Evolutionary conservation across 2,888 invertebrate genomes (phyloP), one percentile per base, ranked within the genome.

Genomic region (Gerosis bhagava): DNA sequence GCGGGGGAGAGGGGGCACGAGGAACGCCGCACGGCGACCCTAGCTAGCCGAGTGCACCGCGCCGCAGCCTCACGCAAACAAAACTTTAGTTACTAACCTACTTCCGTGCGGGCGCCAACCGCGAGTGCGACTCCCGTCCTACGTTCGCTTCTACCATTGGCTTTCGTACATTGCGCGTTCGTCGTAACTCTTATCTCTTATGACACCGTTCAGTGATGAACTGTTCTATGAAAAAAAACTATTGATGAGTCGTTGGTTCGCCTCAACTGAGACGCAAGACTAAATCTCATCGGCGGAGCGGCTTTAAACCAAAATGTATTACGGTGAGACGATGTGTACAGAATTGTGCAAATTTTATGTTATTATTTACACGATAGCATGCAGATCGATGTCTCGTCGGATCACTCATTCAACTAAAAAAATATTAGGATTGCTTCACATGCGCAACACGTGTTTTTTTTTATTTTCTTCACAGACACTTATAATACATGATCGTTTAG

Each of bases 81-180:
- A 88, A 87, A 87, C 83, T 88, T 88, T 88, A 88, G 88, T 88
- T 83, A 83, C 70, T 87, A 88, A 88, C 88, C 88, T 87, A 88
- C 88, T 87, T 88, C 88, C 87, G 88, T 78, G 83, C 87, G 86
- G 78, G 86, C 80, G 83, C 84, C 84, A 81, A 79, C 79, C 73
- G 82, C 77, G 72, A 71, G 71, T 74, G 74, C 77, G 72, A 63
- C 73, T 73, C 70, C 60, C 69, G 56, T 54, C 53, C 48, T 56
- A 54, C 62, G 63, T 50, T 42, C 49, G 50, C 46, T 40, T 45
- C 44, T 37, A 37, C 42, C 54, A 44, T 54, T 54, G 50, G 49
- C 55, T 52, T 46, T 48, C 50, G 49, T 53, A 44, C 50, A 25
- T 39, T 32, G 46, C n/a, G n/a, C n/a, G n/a, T n/a, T n/a, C n/a